A percentile compares a stretch with the other conserved stretches of the same genome.
Conservation (phyloP, 2,113 vertebrate species). For the Strigops habroptila region DNA sequence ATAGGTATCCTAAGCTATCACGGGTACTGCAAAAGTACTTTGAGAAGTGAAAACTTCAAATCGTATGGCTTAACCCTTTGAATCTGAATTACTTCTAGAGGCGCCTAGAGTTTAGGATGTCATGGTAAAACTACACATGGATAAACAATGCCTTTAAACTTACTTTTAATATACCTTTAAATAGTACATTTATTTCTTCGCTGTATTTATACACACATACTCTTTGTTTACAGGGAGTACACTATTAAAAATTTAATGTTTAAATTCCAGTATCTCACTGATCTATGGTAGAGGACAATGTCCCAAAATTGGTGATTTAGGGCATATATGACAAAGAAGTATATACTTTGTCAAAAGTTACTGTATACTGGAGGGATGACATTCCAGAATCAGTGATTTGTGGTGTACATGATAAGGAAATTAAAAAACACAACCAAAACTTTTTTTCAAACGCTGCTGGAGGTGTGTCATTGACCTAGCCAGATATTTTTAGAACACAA, state of each 20-base stretch:
- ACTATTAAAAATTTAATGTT: background rate
- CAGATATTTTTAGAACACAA: slow-evolving; percentile 38
- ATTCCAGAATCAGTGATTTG: background rate
- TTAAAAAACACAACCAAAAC: background rate
- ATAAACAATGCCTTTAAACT: background rate
- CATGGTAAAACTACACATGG: background rate
- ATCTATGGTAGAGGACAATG: background rate
- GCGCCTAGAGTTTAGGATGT: background rate
- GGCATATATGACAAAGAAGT: background rate
- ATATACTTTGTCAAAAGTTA: background rate
- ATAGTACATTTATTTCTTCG: background rate
- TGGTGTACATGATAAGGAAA: background rate
- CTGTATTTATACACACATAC: background rate
- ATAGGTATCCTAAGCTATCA: background rate
- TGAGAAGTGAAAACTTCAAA: background rate
- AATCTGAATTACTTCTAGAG: background rate
- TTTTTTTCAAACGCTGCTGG: background rate
- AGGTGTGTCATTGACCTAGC: background rate
- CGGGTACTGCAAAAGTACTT: background rate
- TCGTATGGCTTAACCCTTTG: background rate
- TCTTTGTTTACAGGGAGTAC: background rate
- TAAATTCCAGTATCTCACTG: background rate
- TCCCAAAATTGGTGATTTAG: background rate
- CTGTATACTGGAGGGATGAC: background rate
- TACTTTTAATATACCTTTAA: background rate